phyloP scores from a whole-genome alignment of 64 coral and sea anemone species.

The Orbicella faveolata region DNA sequence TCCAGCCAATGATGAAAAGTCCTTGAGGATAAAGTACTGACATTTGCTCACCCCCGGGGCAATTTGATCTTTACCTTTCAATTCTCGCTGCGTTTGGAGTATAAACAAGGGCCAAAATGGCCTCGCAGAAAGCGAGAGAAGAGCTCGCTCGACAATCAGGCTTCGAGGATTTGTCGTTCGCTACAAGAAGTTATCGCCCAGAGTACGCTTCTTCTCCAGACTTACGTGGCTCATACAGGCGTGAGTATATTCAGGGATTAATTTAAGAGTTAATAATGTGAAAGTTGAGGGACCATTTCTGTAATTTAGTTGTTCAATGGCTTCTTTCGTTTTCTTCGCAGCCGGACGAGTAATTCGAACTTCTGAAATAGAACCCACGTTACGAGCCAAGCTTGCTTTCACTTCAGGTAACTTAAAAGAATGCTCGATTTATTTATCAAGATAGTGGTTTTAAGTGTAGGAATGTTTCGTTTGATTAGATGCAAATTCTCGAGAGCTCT shows the following conservation, averaged over 20 bases:
- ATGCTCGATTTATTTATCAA: background rate
- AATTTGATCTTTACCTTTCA: slow-evolving; percentile 38
- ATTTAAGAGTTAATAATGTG: slow-evolving; percentile 11
- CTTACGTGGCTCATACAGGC: slow-evolving; percentile 34
- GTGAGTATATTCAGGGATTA: slow-evolving; percentile 32
- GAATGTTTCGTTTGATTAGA: background rate
- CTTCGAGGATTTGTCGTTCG: slow-evolving; percentile 85
- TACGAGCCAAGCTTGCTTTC: slow-evolving; percentile 77
- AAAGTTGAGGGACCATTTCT: slow-evolving; percentile 38
- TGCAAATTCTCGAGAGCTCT: background rate
- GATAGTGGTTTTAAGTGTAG: background rate
- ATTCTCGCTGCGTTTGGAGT: slow-evolving; percentile 3
- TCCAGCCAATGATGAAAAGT: slow-evolving; percentile 1
- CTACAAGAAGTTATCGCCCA: slow-evolving; percentile 85
- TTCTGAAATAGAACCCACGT: slow-evolving; percentile 65
- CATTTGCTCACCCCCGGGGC: background rate
- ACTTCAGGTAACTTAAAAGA: slow-evolving; percentile 60
- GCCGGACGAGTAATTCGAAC: slow-evolving; percentile 61
- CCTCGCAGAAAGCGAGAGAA: slow-evolving; percentile 23
- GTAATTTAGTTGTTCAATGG: background rate
- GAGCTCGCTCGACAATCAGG: slow-evolving; percentile 49
- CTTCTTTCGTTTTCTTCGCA: slow-evolving; percentile 25
- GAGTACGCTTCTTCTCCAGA: slow-evolving; percentile 79
- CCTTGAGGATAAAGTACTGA: background rate
- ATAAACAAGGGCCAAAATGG: slow-evolving; percentile 6